phyloP scores from a whole-genome alignment of 2,797 vertebrate species.

The Sebastes itinus region DNA sequence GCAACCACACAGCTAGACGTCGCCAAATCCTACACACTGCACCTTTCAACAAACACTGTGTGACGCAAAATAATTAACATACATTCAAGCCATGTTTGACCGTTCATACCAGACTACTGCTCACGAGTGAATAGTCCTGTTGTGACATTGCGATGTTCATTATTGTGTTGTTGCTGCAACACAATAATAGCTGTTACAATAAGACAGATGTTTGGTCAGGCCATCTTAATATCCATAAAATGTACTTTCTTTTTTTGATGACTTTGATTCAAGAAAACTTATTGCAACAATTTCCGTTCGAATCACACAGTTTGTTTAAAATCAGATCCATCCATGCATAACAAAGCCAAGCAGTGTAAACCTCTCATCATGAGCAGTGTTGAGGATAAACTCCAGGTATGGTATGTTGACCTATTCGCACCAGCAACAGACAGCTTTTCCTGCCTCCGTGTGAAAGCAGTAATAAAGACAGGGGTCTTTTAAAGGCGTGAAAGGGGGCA shows the following conservation, averaged over 20 bases:
- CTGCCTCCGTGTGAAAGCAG: slow-evolving; percentile 47
- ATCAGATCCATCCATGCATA: background rate
- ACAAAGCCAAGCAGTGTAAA: background rate
- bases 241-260: background rate
- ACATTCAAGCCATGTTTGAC: background rate
- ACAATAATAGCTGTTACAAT: too few species aligned
- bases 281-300: background rate
- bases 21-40: too few species aligned
- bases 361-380: background rate
- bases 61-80: background rate
- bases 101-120: background rate
- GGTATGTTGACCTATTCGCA: slow-evolving; percentile 3
- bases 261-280: background rate
- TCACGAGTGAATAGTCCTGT: background rate
- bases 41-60: background rate
- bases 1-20: too few species aligned
- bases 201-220: too few species aligned
- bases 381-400: slow-evolving; percentile 14
- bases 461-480: slow-evolving; percentile 49
- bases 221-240: background rate
- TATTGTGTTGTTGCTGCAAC: background rate
- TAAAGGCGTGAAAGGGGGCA: slow-evolving; percentile 51
- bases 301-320: background rate
- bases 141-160: background rate
- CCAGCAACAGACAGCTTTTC: slow-evolving; percentile 21